Conservation (phyloP, 2,888 invertebrate genomes). For the Heterodera filipjevi region DNA sequence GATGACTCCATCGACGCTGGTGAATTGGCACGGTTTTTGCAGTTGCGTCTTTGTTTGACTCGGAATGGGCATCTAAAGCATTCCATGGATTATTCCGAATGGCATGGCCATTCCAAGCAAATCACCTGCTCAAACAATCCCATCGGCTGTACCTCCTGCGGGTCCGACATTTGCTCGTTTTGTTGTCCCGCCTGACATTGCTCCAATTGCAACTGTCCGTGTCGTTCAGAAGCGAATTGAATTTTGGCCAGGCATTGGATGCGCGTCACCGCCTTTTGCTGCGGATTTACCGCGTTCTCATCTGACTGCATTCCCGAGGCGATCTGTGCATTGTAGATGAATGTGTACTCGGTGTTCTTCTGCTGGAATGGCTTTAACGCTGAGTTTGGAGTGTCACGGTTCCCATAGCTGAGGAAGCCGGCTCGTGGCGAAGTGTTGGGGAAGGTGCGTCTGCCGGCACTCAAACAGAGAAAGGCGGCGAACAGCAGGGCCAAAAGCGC, state of each 20-base stretch:
- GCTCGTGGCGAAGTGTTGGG: not conserved
- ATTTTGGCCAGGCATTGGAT: constrained; percentile 39
- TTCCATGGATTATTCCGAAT: not conserved
- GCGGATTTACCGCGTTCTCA: constrained; percentile 27
- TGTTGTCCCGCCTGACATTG: constrained; percentile 39
- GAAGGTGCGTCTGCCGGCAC: not conserved
- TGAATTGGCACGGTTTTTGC: constrained; percentile 34
- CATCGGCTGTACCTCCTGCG: constrained; percentile 31
- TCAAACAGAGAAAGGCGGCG: constrained; percentile 6
- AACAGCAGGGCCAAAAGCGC: constrained; percentile 9
- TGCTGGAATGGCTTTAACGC: constrained; percentile 31
- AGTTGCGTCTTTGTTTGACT: constrained; percentile 32
- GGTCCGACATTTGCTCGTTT: constrained; percentile 33
- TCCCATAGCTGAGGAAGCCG: not conserved
- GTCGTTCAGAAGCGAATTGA: constrained; percentile 32
- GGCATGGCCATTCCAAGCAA: not conserved
- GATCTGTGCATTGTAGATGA: constrained; percentile 40
- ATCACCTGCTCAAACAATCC: constrained; percentile 29
- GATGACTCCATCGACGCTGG: constrained; percentile 41
- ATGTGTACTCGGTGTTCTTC: constrained; percentile 35
- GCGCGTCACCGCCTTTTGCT: constrained; percentile 42
- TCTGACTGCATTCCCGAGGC: constrained; percentile 27
- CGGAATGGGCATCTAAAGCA: constrained; percentile 25
- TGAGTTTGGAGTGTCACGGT: not conserved
- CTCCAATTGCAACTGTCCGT: constrained; percentile 34